These are phyloP conservation scores for Stegostoma tigrinum DNA, from an alignment of 2,113 vertebrate genomes.

Conservation along the genomic window DNA sequence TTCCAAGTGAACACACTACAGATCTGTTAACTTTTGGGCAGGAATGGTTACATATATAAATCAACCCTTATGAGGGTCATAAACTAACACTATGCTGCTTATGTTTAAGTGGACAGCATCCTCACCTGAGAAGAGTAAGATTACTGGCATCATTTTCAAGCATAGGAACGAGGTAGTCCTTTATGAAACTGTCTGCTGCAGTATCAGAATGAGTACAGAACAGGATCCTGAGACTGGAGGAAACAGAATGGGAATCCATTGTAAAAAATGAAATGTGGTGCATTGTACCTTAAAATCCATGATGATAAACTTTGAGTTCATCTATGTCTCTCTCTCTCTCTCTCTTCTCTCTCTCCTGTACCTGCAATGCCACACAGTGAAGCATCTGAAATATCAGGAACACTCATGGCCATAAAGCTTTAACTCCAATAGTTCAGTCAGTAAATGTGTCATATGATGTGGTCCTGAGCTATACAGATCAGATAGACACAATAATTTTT, in stretches of 20 bases:
- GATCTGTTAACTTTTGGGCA: not conserved
- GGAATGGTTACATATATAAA: not conserved
- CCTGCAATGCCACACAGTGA: not conserved
- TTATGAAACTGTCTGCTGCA: constrained; percentile 37
- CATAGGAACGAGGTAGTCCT: constrained; percentile 35
- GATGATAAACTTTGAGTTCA: not conserved
- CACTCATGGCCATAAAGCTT: not conserved
- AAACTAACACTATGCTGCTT: not conserved
- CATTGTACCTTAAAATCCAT: not conserved
- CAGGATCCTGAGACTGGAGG: constrained; percentile 38
- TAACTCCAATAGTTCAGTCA: not conserved
- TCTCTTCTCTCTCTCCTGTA: not conserved
- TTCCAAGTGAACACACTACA: not conserved
- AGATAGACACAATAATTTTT: not conserved
- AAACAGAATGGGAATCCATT: not conserved
- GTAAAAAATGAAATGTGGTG: not conserved
- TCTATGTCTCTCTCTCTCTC: not conserved
- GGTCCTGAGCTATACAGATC: not conserved
- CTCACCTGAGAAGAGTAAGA: constrained; percentile 34
- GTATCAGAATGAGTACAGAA: constrained; percentile 40
- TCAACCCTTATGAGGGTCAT: not conserved
- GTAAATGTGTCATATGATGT: not conserved
- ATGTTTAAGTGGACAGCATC: not conserved
- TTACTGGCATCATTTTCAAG: constrained; percentile 17
- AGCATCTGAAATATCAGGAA: not conserved